Base-by-base conservation (phyloP, 2,888 invertebrate species). In the Trachelus stipa region DNA sequence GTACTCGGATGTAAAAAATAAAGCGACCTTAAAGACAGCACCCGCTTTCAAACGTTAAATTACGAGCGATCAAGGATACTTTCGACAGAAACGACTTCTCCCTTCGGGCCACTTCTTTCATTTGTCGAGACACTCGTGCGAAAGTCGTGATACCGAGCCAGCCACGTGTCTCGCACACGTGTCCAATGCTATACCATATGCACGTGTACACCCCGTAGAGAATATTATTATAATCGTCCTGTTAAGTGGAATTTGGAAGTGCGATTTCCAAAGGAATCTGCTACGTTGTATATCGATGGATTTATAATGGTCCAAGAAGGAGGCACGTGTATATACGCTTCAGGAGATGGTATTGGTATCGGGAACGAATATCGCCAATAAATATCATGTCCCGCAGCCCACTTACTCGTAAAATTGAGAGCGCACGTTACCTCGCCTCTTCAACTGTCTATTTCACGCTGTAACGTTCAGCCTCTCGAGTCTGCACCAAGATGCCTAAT, bases 351-450 rank as follows among this genome's bases (percentile, higher is more conserved):
- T 15, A 40, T 40, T 40, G 15, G 40, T 40, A 40, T 15, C 40
- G 40, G 40, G 15, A 79, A 80, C 83, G 84, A 87, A 86, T 84
- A 88, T 86, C 83, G 84, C 80, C 84, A 85, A 88, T 88, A 89
- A 89, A 88, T 88, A 88, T 87, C 85, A 79, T 81, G 85, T 83
- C 84, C 15, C 83, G 86, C 84, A 83, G 83, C 81, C 82, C 84
- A 85, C 85, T 86, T 87, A 84, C 85, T 88, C 88, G 88, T 88
- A 88, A 88, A 88, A 84, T 80, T 79, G 76, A 71, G 40, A 40
- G 77, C 68, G 74, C 73, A 78, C 76, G 74, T 77, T 76, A 76
- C 77, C 73, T 75, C 74, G 12, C 75, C 79, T 74, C 75, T 30
- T 31, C 69, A 1, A 68, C 71, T 68, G 23, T 56, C 35, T 77